phyloP scores from a whole-genome alignment of 2,797 vertebrate species.

The Cirrhinus mrigala region DNA sequence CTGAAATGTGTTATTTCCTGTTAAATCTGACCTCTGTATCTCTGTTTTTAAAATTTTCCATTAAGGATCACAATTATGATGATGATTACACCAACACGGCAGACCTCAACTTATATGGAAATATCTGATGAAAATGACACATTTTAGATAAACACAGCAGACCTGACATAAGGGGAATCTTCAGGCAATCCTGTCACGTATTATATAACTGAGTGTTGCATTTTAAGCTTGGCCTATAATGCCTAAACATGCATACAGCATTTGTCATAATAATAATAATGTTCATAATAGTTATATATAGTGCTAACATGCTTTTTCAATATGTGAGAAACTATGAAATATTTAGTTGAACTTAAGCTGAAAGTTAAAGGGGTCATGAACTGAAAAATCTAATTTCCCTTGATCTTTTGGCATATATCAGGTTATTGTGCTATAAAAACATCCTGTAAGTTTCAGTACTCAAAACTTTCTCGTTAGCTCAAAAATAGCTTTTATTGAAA shows the following conservation, averaged over 20 bases:
- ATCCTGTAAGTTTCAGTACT: no score
- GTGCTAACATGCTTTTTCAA: background rate
- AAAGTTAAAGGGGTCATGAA: background rate
- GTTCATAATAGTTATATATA: background rate
- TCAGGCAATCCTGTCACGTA: background rate
- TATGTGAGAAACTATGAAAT: background rate
- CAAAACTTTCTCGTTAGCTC: no score
- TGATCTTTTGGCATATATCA: no score
- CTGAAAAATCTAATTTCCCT: no score
- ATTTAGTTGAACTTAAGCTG: background rate
- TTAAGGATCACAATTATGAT: background rate
- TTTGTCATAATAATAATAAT: background rate
- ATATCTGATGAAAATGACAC: conserved; percentile 11
- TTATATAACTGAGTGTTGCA: background rate
- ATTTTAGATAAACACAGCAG: background rate
- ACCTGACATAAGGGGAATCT: background rate
- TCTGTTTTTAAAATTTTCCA: background rate
- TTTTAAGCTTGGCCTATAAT: background rate
- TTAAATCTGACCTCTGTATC: background rate
- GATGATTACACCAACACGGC: conserved; percentile 26
- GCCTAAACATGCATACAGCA: background rate
- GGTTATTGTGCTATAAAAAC: no score
- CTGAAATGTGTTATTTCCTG: background rate
- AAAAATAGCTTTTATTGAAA: no score
- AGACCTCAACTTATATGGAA: conserved; percentile 37